Base-by-base conservation (phyloP, 2,888 invertebrate genomes). In the Anoplius nigerrimus region DNA sequence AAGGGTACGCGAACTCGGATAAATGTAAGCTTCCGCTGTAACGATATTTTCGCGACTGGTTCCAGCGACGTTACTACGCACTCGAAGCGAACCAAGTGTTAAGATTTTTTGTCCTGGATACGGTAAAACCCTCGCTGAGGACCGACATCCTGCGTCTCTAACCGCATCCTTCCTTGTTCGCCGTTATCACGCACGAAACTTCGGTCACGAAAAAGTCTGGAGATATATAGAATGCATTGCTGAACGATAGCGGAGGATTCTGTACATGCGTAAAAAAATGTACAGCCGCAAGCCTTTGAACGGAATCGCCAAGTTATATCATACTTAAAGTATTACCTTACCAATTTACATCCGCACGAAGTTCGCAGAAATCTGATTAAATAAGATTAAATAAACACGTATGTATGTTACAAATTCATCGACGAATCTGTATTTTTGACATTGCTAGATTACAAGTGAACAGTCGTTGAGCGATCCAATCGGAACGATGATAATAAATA, bases 401-500 rank as follows among this genome's bases (percentile, higher is more conserved):
- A 16, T 56, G n/a, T 46, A 24, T 24, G 43, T 56, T 69, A 61
- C 21, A 48, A 65, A 71, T 72, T 79, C 74, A 55, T 78, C 62
- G 64, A 72, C 71, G 72, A 84, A 78, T 82, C 64, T 84, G 72
- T 83, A 83, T 83, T 83, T 34, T 82, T 71, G 67, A 69, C 66
- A 21, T 52, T 66, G 22, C 61, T 65, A 53, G 16, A 43, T 69
- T 76, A 78, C 75, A 78, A 60, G 55, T 66, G 53, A 45, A 63
- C 60, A 66, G 66, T 71, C 62, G 71, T 63, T 63, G 64, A 65
- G 79, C 57, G 66, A 75, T 68, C 76, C 64, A 64, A 77, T 72
- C 55, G 74, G 51, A 72, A 78, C 69, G 74, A 71, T 81, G 71
- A 79, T 71, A 84, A 84, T 82, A 86, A 86, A 86, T 85, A 86